phyloP scores from a whole-genome alignment of 2,888 invertebrate genomes.

The Amphimallon solstitiale region DNA sequence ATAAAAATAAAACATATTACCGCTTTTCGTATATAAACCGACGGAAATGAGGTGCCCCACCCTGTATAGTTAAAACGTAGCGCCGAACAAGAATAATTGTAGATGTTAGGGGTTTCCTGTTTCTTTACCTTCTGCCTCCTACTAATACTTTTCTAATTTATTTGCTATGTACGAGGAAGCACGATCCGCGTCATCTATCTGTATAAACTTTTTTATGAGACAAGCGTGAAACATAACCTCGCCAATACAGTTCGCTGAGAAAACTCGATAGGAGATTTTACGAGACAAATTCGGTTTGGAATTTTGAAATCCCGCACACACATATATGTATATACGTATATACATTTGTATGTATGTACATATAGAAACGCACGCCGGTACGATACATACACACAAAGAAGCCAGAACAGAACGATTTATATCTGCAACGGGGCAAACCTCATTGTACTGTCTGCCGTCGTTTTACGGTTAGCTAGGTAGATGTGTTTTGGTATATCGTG shows the following conservation, averaged over 20 bases:
- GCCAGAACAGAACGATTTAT: slow-evolving; percentile 24
- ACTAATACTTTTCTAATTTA: slow-evolving; percentile 20
- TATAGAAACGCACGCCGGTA: too few relatives aligned
- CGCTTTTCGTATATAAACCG: too few relatives aligned
- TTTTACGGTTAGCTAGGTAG: slow-evolving; percentile 32
- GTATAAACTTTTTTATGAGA: slow-evolving; percentile 31
- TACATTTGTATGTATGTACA: too few relatives aligned
- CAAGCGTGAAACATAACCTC: slow-evolving; percentile 28
- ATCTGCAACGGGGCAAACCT: slow-evolving; percentile 15
- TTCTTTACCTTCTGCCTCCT: background rate
- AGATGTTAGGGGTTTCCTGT: too few relatives aligned
- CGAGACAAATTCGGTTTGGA: slow-evolving; percentile 18
- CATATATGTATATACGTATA: background rate
- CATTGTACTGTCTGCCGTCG: slow-evolving; percentile 28
- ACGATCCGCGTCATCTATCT: slow-evolving; percentile 6
- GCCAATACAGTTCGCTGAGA: slow-evolving; percentile 13
- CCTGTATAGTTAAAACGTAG: too few relatives aligned
- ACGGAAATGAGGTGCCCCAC: too few relatives aligned
- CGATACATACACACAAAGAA: background rate
- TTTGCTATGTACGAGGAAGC: slow-evolving; percentile 1
- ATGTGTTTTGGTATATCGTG: slow-evolving; percentile 26
- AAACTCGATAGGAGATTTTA: slow-evolving; percentile 6
- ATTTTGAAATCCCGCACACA: slow-evolving; percentile 20
- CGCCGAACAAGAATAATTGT: too few relatives aligned
- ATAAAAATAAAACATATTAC: too few relatives aligned